Base-by-base conservation (phyloP, 1,140 invertebrate species). In the Drosophila prosaltans region DNA sequence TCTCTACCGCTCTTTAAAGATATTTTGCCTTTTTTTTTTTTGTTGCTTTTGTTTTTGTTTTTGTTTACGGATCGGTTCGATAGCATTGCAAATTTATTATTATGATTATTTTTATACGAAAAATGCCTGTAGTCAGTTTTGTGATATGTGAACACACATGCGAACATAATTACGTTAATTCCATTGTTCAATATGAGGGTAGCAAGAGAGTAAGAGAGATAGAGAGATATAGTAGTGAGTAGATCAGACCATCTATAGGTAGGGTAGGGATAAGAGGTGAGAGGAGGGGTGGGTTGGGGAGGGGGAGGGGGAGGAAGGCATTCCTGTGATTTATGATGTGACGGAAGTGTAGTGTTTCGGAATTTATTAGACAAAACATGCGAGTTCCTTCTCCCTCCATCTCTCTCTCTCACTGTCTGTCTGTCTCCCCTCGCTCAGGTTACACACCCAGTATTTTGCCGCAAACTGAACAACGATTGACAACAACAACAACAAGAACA, bases 81-180 rank as follows among this genome's bases (percentile, higher is more conserved):
- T 82, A 88, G 84, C 83, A 88, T 88, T 88, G 83, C 83, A 61
- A 88, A 88, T 88, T 78, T 61, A 43, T 59, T 59, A 51, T 58
- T 58, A 58, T 21, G 2, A 58, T 59, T 59, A 26, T 61, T 65
- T 79, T 75, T 69, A 61, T 72, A 76, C 76, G 75, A 79, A 79
- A 79, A 51, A 51, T 51, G 16, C 16, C 67, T 67, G 70, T 70
- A 64, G 74, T 80, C 74, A 77, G 73, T 78, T 80, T 40, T 40
- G 41, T 64, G 45, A 51, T 51, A 51, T 51, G 45, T 51, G 45
- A 55, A 81, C 81, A 72, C 69, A 88, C 74, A 88, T 88, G 83
- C 84, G 83, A 88, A 88, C 83, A 88, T 88, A 88, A 88, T 88
- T 88, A 88, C 83, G 84, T 88, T 86, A 88, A 88, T 88, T 88